Conservation (phyloP, 1,140 invertebrate genomes). For the Olivierus martensii region DNA sequence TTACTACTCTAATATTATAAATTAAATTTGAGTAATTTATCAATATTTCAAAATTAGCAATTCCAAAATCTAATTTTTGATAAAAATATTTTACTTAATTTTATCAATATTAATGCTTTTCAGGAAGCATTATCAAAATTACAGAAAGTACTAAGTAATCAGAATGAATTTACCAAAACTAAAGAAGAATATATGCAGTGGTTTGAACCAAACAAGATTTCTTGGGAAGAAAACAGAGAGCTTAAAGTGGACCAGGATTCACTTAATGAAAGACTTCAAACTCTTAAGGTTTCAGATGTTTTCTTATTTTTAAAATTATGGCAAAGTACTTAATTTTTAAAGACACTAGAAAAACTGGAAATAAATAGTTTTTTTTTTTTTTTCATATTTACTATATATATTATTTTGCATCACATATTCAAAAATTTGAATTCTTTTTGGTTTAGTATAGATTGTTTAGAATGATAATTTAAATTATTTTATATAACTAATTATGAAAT, state of each 20-base stretch:
- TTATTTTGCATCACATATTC: not conserved
- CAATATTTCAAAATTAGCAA: not conserved
- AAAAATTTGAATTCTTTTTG: not conserved
- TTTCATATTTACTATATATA: not conserved
- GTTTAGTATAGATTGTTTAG: not conserved
- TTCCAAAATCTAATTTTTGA: not conserved
- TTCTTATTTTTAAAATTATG: no score
- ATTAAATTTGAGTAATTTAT: not conserved
- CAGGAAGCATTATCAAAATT: constrained; percentile 52
- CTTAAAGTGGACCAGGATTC: constrained; percentile 54
- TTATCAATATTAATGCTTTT: not conserved
- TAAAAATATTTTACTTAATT: not conserved
- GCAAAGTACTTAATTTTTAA: no score
- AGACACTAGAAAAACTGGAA: not conserved
- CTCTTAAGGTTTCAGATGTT: constrained; percentile 29
- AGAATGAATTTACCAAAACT: constrained; percentile 73
- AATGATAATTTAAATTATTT: no score
- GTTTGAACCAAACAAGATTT: constrained; percentile 58
- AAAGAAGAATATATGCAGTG: constrained; percentile 67
- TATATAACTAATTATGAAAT: no score
- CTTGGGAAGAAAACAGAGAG: constrained; percentile 63
- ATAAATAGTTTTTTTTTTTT: no score
- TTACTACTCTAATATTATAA: no score
- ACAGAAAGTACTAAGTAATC: constrained; percentile 75
- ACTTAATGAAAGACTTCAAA: constrained; percentile 71